phyloP scores from a whole-genome alignment of 2,797 vertebrate species.

The Falco columbarius region DNA sequence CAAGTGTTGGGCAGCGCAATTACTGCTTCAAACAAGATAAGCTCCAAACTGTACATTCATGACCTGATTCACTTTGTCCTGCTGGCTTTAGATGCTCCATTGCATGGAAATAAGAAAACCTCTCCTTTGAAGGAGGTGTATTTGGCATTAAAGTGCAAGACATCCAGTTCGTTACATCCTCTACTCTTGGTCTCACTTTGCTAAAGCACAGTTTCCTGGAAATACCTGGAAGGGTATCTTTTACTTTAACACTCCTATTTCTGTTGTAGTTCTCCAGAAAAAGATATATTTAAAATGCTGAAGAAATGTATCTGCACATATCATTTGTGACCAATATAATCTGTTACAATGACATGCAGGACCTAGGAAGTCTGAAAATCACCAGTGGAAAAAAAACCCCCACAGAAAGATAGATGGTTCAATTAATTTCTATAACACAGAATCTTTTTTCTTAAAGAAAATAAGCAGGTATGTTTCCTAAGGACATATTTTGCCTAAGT shows the following conservation, averaged over 20 bases:
- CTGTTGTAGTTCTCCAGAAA: neutral
- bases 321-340: neutral
- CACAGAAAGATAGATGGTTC: neutral
- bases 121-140: neutral
- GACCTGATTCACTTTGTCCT: slow-evolving; percentile 37
- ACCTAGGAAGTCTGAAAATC: neutral
- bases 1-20: neutral
- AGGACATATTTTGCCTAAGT: neutral
- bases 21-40: slow-evolving; percentile 23
- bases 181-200: neutral
- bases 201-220: neutral
- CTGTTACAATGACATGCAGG: neutral
- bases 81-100: neutral
- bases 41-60: neutral
- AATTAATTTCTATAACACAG: neutral
- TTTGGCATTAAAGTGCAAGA: neutral
- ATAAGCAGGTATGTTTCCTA: neutral
- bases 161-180: neutral
- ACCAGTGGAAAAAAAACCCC: neutral
- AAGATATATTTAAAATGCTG: neutral
- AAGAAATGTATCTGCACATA: neutral
- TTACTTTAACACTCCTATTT: neutral
- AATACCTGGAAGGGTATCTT: neutral
- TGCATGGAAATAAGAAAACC: neutral
- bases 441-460: neutral